Evolutionary conservation across 2,797 vertebrate genomes (phyloP), one percentile per base, ranked within the genome.

Genomic region (Falco peregrinus): DNA sequence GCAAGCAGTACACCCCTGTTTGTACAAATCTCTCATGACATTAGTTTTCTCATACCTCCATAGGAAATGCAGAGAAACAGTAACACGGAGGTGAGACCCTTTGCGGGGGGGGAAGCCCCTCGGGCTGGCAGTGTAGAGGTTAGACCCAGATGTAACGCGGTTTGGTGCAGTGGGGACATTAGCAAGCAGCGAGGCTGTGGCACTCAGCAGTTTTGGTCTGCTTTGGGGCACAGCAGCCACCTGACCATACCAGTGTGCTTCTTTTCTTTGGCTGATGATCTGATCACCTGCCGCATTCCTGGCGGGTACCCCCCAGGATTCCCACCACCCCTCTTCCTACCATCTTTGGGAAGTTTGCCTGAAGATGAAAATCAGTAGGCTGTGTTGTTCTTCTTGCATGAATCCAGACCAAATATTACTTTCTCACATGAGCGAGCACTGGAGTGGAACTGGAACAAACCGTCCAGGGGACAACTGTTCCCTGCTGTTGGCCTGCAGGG

Each of bases 21-120:
- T 67, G 33, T 33, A 67, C 12, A 64, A 50, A 70, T 45, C 7
- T 67, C 26, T 80, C n/a, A 21, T 37, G 51, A 7, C 12, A 16
- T 16, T 22, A 37, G 1, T 78, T 80, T 78, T 68, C 43, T 75
- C 17, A 64, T n/a, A 29, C 43, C 33, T 37, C 56, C 56, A 35
- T 13, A 2, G 33, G 33, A 76, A 67, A 65, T 9, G 14, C 19
- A 76, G 20, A 47, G 29, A 41, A 83, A 60, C 14, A 25, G 4
- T 13, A 77, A 43, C 10, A 18, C 14, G 33, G 33, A 1, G 1
- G 9, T 0, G 1, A 74, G 18, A 56, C 1, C 13, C 9, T 67
- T 39, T 28, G 17, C 10, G 4, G 6, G 61, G 50, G 29, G 21
- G 22, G 26, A 39, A 39, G 39, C 13, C 39, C 14, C 22, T 60